Conservation (phyloP, 2,797 vertebrate species). For the Eurystomus glaucurus region DNA sequence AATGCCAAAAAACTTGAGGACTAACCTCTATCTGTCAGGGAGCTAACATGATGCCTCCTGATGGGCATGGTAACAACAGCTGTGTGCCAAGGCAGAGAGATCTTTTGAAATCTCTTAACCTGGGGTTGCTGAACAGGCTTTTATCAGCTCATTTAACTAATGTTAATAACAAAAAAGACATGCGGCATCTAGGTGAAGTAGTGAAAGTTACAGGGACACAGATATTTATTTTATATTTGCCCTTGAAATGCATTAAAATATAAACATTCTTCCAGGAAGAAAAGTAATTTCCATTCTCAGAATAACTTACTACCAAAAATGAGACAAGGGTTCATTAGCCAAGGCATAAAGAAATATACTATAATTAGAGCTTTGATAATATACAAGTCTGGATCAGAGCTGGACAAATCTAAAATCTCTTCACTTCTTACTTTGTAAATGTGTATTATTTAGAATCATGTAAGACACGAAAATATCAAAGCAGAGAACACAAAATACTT, state of each 20-base stretch:
- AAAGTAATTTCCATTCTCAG: background rate
- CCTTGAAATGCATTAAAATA: background rate
- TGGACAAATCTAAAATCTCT: background rate
- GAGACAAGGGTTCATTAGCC: background rate
- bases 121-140: background rate
- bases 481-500: background rate
- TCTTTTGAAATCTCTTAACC: background rate
- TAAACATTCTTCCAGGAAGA: background rate
- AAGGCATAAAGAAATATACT: background rate
- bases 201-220: conserved; percentile 4
- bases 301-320: background rate
- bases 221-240: background rate
- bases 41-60: background rate
- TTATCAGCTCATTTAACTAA: background rate
- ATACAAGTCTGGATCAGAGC: background rate
- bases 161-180: background rate
- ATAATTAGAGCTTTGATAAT: background rate
- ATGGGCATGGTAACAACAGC: background rate
- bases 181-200: conserved; percentile 12
- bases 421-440: background rate
- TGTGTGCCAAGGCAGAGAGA: background rate
- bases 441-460: background rate
- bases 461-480: background rate
- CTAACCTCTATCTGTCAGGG: background rate
- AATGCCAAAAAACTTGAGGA: background rate